Base-by-base conservation (phyloP, 2,113 vertebrate genomes). In the Hyperopisus bebe region DNA sequence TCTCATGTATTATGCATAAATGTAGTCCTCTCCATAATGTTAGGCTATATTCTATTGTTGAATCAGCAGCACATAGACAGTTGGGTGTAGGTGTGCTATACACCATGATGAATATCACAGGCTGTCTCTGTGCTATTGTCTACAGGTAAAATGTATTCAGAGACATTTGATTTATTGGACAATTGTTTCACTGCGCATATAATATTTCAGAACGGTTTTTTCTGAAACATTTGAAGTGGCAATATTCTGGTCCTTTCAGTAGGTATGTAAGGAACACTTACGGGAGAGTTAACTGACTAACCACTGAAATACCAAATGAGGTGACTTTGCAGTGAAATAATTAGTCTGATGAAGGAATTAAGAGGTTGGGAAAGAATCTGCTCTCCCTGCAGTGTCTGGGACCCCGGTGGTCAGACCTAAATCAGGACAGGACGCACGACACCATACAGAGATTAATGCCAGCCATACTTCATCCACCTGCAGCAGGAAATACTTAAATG, bases 401-500 rank as follows among this genome's bases (percentile, higher is more conserved):
- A 19, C 74, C 17, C 5, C 13, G 17, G 74, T 39, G 74, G 74
- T 80, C 74, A 80, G 15, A 35, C 15, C 15, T 42, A 42, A 80
- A 80, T 35, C 35, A 19, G 74, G 74, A 42, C 35, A 66, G 55
- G 19, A 8, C 24, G 42, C 39, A 19, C 21, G 15, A 47, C 74
- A 17, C 74, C 55, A 46, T 66, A 35, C 39, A 47, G 39, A 66
- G 55, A 88, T 88, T 21, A 88, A 88, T 66, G 58, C 27, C 87
- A 58, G 55, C 39, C n/a, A 46, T 88, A 44, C 39, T 39, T 88
- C 39, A 42, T 88, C 42, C 87, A 88, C 31, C 87, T 88, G 87
- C 55, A 88, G 87, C 55, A 87, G 86, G 86, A 87, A 87, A 87
- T 87, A 55, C 86, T 50, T 58, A 55, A 39, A 55, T 87, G 50